Percentiles rank a stretch among this genome's conserved stretches.
Evolutionary conservation across 2,888 invertebrate species (phyloP).

Genomic region (Synanthedon myopaeformis): DNA sequence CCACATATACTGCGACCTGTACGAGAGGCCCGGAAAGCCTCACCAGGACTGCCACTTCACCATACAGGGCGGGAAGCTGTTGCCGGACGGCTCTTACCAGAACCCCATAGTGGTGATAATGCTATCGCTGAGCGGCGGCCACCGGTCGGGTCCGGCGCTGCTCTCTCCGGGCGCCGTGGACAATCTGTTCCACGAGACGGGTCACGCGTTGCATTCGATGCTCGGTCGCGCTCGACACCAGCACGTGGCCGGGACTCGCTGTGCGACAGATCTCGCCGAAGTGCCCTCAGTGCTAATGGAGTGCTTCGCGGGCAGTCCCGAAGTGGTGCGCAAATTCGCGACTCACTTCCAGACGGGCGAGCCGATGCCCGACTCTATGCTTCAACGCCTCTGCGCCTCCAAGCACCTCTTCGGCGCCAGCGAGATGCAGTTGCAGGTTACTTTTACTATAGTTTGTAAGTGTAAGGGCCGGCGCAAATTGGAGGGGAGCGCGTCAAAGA

Average conservation of each 20-base stretch:
- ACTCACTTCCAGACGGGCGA: conserved; percentile 86
- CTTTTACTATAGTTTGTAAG: background rate
- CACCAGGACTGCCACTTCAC: conserved; percentile 99
- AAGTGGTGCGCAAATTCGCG: conserved; percentile 84
- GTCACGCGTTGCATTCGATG: conserved; percentile 99
- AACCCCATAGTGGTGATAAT: conserved; percentile 93
- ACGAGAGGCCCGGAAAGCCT: conserved; percentile 90
- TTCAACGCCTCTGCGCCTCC: conserved; percentile 84
- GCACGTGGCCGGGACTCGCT: conserved; percentile 97
- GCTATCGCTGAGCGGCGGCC: conserved; percentile 85
- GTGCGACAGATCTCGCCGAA: conserved; percentile 97
- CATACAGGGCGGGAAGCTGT: conserved; percentile 89
- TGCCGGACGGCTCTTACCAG: conserved; percentile 86
- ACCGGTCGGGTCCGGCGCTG: conserved; percentile 78
- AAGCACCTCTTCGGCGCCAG: conserved; percentile 90
- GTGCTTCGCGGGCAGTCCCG: conserved; percentile 91
- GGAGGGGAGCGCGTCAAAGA: background rate
- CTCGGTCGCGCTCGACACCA: conserved; percentile 94
- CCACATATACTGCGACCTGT: conserved; percentile 97
- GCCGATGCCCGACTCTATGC: conserved; percentile 81
- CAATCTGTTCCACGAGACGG: conserved; percentile 98
- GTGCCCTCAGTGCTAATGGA: conserved; percentile 99
- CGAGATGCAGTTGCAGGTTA: conserved; percentile 86
- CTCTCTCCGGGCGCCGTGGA: conserved; percentile 89
- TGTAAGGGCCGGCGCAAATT: background rate